Base-by-base conservation (phyloP, 2,113 vertebrate species). In the Condylura cristata region DNA sequence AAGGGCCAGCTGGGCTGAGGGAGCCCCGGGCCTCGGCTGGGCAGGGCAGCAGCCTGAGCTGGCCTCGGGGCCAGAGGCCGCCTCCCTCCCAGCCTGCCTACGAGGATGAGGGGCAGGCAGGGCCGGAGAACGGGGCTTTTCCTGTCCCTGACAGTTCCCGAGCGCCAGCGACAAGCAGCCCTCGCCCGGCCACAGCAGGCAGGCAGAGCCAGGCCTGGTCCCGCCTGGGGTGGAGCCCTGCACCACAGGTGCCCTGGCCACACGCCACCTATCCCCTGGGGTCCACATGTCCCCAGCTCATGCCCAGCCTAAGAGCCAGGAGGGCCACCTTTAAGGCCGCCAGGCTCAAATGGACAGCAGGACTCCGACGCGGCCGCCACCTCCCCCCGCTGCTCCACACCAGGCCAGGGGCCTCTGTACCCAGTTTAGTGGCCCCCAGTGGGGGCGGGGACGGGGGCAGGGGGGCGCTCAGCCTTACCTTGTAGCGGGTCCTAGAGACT, bases 401-500 rank as follows among this genome's bases (percentile, higher is more conserved):
- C 56, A 28, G 84, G 32, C 63, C 82, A 58, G 60, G 60, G n/a
- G 75, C 68, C 17, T 1, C 1, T 6, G 32, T 39, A 10, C 18
- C 51, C n/a, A 6, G 32, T 48, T 8, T 1, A 66, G 5, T 9
- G 30, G 20, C 76, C 58, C n/a, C 58, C 34, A 6, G 7, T 1
- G 0, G 10, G 30, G 7, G 58, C 7, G 7, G 48, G 4, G 88
- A 83, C 3, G 1, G 10, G 61, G 75, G 18, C 41, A 18, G 44
- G 34, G 60, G 28, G 44, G 34, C 51, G 28, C 70, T 70, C 2
- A 4, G 96, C 65, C 94, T 97, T 96, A 97, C 97, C 97, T 97
- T 1, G 20, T 39, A 16, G 65, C 39, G 82, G 97, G 97, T 98
- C 96, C 94, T 97, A 79, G 92, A 96, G 95, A 85, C 96, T 98